Conservation (phyloP, 1,140 invertebrate genomes). For the Cyphomyrmex costatus region DNA sequence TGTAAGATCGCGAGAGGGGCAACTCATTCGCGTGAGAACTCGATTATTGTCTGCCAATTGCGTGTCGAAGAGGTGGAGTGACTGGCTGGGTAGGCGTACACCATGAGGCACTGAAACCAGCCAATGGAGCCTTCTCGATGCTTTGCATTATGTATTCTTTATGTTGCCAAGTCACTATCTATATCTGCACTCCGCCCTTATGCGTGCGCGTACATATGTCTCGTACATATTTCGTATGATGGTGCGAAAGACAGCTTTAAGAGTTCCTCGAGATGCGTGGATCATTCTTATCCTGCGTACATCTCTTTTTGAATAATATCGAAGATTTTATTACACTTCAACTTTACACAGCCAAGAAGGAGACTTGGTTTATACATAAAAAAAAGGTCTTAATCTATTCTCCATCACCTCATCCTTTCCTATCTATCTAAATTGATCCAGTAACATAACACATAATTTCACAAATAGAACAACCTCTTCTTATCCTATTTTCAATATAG, state of each 20-base stretch:
- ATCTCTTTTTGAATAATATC: no score
- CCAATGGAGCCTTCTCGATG: slow-evolving; percentile 83
- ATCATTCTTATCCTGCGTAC: background rate
- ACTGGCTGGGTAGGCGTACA: slow-evolving; percentile 83
- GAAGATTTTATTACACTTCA: no score
- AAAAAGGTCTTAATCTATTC: no score
- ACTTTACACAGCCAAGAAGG: no score
- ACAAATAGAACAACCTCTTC: no score
- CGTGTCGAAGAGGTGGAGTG: slow-evolving; percentile 82
- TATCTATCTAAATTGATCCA: no score
- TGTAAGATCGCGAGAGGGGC: slow-evolving; percentile 31
- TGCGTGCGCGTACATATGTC: slow-evolving; percentile 21
- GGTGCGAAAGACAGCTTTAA: background rate
- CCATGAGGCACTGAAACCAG: slow-evolving; percentile 77
- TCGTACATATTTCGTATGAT: background rate
- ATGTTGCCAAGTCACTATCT: slow-evolving; percentile 85
- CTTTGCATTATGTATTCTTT: slow-evolving; percentile 84
- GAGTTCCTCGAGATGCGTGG: background rate
- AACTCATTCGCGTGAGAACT: slow-evolving; percentile 42
- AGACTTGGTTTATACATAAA: no score
- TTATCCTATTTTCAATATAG: background rate
- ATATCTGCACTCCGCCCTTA: slow-evolving; percentile 83
- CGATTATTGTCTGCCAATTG: slow-evolving; percentile 80
- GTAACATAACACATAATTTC: no score
- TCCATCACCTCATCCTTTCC: no score